Evolutionary conservation across 1,140 invertebrate species (phyloP), one percentile per base, ranked within the genome.

Genomic region (Drosophila setifemur): DNA sequence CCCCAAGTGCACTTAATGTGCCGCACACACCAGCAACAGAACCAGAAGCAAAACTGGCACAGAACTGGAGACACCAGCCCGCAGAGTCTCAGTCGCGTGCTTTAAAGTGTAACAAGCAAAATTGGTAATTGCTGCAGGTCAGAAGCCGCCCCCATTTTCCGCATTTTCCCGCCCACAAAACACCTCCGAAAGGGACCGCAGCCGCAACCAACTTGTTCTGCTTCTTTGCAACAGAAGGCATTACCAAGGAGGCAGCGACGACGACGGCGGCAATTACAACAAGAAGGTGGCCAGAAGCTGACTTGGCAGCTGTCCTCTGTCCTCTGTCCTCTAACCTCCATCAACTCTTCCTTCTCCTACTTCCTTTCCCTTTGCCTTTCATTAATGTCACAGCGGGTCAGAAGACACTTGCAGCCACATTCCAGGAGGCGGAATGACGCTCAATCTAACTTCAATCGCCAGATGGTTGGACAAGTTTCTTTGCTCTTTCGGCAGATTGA

Each of bases 111-210:
- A 76, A 76, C 67, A 82, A 75, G 77, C n/a, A 73, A 82, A 82
- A 82, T 82, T 82, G 77, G 77, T 82, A 82, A 82, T 82, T 82
- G 77, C 77, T 82, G 52, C 77, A 73, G 77, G 77, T 81, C 76
- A 74, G 49, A 63, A n/a, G 26, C 58, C 49, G 14, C 50, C 21
- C 26, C 14, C 35, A 29, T 12, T 44, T 11, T 11, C 26, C 21
- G 23, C 14, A 14, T 21, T 26, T 21, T 8, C 16, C 71, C 21
- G 2, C 28, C 28, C 2, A 12, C 31, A 7, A 45, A 25, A 45
- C 60, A 57, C 33, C 31, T 47, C 43, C 48, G 58, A 66, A 66
- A 28, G n/a, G 58, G 18, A 73, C 76, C 75, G 43, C 73, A 78
- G 63, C 45, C 63, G 52, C 69, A 73, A 57, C n/a, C 75, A 79